phyloP scores from a whole-genome alignment of 2,888 invertebrate genomes.

The Drosophila bunnanda region DNA sequence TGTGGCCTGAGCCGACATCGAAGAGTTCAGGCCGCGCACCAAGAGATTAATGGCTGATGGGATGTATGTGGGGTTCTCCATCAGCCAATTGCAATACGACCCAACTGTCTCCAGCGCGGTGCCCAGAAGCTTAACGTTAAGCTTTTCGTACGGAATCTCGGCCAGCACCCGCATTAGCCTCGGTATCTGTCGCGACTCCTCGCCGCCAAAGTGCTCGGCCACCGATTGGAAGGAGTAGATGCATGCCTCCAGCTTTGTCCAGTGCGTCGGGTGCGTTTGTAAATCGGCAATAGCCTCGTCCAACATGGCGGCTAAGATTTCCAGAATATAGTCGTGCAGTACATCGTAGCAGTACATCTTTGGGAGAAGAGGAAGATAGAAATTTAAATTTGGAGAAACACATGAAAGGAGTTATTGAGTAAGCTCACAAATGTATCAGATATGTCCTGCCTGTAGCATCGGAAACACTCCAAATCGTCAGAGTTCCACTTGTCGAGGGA shows the following conservation, averaged over 20 bases:
- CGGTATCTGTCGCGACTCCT: constrained; percentile 86
- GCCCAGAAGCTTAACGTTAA: constrained; percentile 88
- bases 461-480: constrained; percentile 93
- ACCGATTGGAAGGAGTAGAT: constrained; percentile 88
- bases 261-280: constrained; percentile 84
- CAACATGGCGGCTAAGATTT: constrained; percentile 88
- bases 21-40: constrained; percentile 88
- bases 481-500: constrained; percentile 87
- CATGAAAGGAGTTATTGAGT: not conserved
- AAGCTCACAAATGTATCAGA: constrained; percentile 91
- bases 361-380: constrained; percentile 45
- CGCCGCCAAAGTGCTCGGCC: constrained; percentile 87
- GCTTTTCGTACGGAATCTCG: constrained; percentile 87
- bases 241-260: constrained; percentile 88
- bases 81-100: constrained; percentile 94
- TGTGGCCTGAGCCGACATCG: constrained; percentile 92
- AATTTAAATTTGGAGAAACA: not conserved
- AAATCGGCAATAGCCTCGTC: constrained; percentile 86
- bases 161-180: constrained; percentile 87
- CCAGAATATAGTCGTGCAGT: constrained; percentile 90
- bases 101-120: constrained; percentile 92
- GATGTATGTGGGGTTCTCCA: constrained; percentile 89
- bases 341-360: constrained; percentile 94
- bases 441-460: constrained; percentile 94
- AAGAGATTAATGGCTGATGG: constrained; percentile 89